phyloP scores from a whole-genome alignment of 37 sponge, comb jelly and placozoan species.

The Oscarella lobularis region DNA sequence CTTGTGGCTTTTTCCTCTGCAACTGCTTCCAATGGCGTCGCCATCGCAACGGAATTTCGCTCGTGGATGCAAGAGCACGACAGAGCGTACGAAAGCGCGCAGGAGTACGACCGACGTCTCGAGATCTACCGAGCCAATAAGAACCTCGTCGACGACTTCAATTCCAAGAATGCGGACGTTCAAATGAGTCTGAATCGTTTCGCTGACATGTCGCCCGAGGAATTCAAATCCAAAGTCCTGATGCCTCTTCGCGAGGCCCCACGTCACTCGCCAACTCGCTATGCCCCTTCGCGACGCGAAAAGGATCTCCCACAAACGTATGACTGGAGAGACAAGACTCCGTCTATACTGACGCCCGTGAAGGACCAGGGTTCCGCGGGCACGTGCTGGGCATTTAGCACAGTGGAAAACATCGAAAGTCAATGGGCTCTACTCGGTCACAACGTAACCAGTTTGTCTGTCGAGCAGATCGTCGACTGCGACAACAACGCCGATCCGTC shows the following conservation, averaged over 20 bases:
- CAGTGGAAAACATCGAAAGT: constrained; percentile 64
- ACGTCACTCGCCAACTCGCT: not conserved
- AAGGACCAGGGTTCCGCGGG: constrained; percentile 71
- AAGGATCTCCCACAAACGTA: constrained; percentile 20
- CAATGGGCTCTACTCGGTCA: constrained; percentile 56
- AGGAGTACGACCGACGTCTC: not conserved
- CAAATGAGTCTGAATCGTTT: constrained; percentile 40
- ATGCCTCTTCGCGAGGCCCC: constrained; percentile 28
- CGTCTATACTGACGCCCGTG: constrained; percentile 41
- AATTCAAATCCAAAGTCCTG: constrained; percentile 42
- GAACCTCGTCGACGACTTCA: not conserved
- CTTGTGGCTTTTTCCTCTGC: too few species aligned
- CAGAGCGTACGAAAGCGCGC: not conserved
- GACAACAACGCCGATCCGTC: constrained; percentile 49
- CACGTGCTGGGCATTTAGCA: constrained; percentile 81
- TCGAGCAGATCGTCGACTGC: constrained; percentile 75
- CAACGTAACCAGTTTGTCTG: constrained; percentile 28
- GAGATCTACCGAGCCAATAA: not conserved
- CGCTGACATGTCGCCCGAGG: constrained; percentile 48
- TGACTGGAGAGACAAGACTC: constrained; percentile 56
- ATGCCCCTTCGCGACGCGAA: not conserved
- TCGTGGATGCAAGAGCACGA: not conserved
- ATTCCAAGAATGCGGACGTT: not conserved
- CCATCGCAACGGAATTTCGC: not conserved
- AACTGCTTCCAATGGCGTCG: too few species aligned